Evolutionary conservation across 2,113 vertebrate species (phyloP).

Genomic region (Chaetops frenatus): DNA sequence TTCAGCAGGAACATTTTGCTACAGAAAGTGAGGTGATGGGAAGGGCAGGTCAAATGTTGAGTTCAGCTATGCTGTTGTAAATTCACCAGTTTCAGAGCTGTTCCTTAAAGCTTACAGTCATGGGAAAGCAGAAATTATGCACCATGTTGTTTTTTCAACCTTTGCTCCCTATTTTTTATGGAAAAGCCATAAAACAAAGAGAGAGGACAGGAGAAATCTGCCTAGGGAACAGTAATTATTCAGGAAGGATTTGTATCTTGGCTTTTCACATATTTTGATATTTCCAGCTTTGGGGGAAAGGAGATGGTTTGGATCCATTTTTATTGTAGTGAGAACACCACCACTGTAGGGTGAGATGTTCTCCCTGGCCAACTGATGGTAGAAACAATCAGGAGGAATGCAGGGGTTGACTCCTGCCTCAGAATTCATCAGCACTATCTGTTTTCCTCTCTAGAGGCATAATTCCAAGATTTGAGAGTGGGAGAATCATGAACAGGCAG

Average conservation of each 20-base stretch:
- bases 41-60: not conserved
- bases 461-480: not conserved
- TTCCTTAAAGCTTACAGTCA: not conserved
- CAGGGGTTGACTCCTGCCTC: not conserved
- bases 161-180: not conserved
- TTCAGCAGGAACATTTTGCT: not conserved
- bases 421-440: not conserved
- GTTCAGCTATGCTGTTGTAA: not conserved
- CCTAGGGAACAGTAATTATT: constrained; percentile 2
- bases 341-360: not conserved
- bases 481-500: not conserved
- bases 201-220: not conserved
- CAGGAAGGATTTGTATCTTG: not conserved
- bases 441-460: not conserved
- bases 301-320: not conserved
- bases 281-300: not conserved
- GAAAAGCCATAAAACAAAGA: constrained; percentile 8
- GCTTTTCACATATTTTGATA: not conserved
- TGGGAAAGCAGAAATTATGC: not conserved
- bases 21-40: not conserved
- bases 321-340: not conserved
- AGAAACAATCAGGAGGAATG: not conserved
- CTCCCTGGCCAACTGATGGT: not conserved
- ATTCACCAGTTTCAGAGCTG: not conserved
- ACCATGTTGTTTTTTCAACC: not conserved